Percentiles rank a stretch among this genome's conserved stretches.
phyloP scores from a whole-genome alignment of 2,797 vertebrate species.

The Chloroceryle inda region DNA sequence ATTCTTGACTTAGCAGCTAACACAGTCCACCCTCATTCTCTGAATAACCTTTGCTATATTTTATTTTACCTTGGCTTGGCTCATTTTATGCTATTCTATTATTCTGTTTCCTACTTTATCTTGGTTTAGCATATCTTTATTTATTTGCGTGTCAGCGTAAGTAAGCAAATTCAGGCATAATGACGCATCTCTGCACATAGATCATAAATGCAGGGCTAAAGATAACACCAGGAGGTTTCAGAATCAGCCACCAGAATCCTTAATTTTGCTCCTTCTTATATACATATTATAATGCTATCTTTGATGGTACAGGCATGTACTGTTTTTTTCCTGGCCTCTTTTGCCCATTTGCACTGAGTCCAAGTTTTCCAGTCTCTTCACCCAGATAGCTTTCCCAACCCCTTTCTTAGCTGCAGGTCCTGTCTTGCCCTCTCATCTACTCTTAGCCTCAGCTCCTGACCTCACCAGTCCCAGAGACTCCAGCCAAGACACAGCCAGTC shows the following conservation, averaged over 20 bases:
- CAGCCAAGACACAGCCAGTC: not conserved
- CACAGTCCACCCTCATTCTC: not conserved
- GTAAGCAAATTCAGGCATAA: not conserved
- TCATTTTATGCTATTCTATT: not conserved
- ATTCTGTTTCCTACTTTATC: not conserved
- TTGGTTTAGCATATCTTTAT: not conserved
- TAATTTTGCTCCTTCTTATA: not conserved
- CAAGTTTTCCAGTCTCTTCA: not conserved
- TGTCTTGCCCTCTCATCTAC: not conserved
- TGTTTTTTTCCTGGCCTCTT: not conserved
- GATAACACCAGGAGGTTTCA: not conserved
- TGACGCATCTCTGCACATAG: rapidly evolving
- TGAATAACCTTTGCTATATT: not conserved
- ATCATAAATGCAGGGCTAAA: not conserved
- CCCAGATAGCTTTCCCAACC: not conserved
- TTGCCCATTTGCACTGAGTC: not conserved
- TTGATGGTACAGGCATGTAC: rapidly evolving
- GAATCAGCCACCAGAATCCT: not conserved
- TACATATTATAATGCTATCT: rapidly evolving
- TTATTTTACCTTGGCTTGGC: not conserved
- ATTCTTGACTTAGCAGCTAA: not conserved
- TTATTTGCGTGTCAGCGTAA: rapidly evolving
- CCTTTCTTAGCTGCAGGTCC: not conserved
- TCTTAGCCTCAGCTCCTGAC: not conserved
- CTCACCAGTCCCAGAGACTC: not conserved